Evolutionary conservation across 2,113 vertebrate genomes (phyloP).

Genomic region (Hemiscyllium ocellatum): DNA sequence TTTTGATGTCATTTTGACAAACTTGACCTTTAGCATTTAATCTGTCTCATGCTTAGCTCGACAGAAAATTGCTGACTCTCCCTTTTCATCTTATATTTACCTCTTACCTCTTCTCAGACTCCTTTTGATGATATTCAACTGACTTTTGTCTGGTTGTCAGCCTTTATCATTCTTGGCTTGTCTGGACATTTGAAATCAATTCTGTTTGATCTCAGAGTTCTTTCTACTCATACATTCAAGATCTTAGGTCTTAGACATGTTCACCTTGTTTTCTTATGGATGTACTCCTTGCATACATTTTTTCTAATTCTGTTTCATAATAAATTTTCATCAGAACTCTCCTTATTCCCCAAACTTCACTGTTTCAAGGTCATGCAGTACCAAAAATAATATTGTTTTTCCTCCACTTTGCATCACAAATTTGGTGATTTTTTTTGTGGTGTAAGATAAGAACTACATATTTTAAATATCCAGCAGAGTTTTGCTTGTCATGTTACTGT

Average conservation of each 20-base stretch:
- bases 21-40: not conserved
- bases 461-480: not conserved
- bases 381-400: not conserved
- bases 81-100: not conserved
- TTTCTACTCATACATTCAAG: not conserved
- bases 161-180: not conserved
- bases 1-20: not conserved
- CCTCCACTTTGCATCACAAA: not conserved
- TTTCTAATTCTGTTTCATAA: not conserved
- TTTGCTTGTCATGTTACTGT: not conserved
- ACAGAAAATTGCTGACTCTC: not conserved
- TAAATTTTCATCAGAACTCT: not conserved
- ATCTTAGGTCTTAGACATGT: not conserved
- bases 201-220: not conserved
- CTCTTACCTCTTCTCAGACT: not conserved
- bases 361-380: not conserved
- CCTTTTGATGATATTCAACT: not conserved
- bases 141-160: conserved; percentile 13
- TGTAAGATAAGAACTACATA: not conserved
- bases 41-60: not conserved
- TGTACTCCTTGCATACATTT: not conserved
- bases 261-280: not conserved
- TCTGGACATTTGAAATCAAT: not conserved
- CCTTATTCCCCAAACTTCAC: not conserved
- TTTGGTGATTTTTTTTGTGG: not conserved